Evolutionary conservation across 1,140 invertebrate species (phyloP).

Genomic region (Brachionus plicatilis): DNA sequence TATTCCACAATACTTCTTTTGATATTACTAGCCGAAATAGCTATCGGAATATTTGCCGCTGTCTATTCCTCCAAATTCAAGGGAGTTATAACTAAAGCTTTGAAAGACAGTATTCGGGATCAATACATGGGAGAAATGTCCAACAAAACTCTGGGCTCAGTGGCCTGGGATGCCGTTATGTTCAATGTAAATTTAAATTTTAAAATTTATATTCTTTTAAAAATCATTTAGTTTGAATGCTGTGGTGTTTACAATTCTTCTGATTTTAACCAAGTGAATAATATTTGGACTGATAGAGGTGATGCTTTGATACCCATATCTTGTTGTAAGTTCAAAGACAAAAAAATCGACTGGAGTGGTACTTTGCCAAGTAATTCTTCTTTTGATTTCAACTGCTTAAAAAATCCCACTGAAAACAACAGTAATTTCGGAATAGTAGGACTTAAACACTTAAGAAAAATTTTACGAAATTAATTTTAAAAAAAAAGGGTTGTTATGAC

Average conservation of each 20-base stretch:
- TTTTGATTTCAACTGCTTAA: neutral
- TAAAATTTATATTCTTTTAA: neutral
- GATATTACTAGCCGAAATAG: neutral
- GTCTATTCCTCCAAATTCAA: slow-evolving; percentile 25
- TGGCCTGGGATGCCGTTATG: slow-evolving; percentile 37
- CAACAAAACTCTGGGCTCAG: slow-evolving; percentile 9
- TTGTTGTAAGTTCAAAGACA: slow-evolving; percentile 18
- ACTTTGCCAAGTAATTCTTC: neutral
- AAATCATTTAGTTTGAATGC: slow-evolving; percentile 16
- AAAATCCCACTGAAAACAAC: neutral
- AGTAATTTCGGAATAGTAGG: neutral
- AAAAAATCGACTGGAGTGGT: slow-evolving; percentile 15
- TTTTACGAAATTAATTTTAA: neutral
- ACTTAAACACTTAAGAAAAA: neutral
- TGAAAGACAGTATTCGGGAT: slow-evolving; percentile 9
- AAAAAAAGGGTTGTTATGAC: slow-evolving; percentile 26
- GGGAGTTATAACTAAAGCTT: neutral
- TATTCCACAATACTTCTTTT: slow-evolving; percentile 9
- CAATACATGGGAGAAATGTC: slow-evolving; percentile 37
- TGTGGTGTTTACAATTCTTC: slow-evolving; percentile 21
- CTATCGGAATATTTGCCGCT: slow-evolving; percentile 19
- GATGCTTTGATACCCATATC: neutral
- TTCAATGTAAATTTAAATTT: slow-evolving; percentile 15
- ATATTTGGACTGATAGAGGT: neutral
- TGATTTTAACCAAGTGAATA: slow-evolving; percentile 32